These are phyloP conservation scores for Cydia splendana DNA, from an alignment of 1,140 invertebrate genomes.

Conservation along the genomic window DNA sequence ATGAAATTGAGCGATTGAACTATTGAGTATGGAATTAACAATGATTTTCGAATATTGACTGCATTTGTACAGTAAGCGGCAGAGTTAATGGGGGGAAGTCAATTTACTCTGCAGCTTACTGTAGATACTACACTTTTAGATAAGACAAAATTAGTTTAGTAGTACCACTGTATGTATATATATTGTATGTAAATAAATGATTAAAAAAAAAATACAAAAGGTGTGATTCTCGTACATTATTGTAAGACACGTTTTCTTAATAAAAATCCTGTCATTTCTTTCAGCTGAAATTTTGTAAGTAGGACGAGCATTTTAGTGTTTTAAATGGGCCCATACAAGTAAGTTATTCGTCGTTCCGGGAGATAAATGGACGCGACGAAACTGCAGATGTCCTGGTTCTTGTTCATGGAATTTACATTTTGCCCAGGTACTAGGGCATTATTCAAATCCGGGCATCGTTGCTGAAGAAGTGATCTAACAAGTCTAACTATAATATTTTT, in stretches of 20 bases:
- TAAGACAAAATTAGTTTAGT: too few relatives aligned
- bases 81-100: too few relatives aligned
- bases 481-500: neutral
- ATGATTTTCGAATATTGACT: too few relatives aligned
- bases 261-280: neutral
- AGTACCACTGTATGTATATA: too few relatives aligned
- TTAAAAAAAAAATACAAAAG: too few relatives aligned
- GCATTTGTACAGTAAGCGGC: too few relatives aligned
- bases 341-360: neutral
- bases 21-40: too few relatives aligned
- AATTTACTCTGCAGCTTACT: too few relatives aligned
- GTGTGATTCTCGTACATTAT: too few relatives aligned
- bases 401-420: neutral
- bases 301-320: neutral
- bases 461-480: neutral
- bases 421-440: neutral
- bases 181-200: too few relatives aligned
- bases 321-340: neutral
- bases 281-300: neutral
- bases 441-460: neutral
- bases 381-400: neutral
- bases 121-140: too few relatives aligned
- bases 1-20: too few relatives aligned
- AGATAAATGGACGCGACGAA: conserved; percentile 6
- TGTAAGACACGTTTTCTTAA: neutral